Conservation (phyloP, 1,140 invertebrate genomes). For the Rhyzopertha dominica region DNA sequence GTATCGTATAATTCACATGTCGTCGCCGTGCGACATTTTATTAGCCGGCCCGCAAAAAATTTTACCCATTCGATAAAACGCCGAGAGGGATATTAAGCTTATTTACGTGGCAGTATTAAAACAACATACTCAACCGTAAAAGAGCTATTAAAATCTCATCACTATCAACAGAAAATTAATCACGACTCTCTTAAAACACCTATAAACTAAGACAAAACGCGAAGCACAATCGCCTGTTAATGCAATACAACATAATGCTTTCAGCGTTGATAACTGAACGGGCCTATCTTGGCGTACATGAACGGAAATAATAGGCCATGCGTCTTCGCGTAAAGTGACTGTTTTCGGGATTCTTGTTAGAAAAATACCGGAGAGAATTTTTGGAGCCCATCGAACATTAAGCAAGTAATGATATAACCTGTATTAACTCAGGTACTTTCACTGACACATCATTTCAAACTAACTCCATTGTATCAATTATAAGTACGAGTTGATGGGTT, state of each 20-base stretch:
- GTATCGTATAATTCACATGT: slow-evolving; percentile 11
- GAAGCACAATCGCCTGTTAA: slow-evolving; percentile 40
- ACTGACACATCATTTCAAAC: no score
- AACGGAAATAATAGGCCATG: no score
- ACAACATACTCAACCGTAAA: slow-evolving; percentile 39
- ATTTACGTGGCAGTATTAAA: slow-evolving; percentile 35
- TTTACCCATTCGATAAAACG: slow-evolving; percentile 1
- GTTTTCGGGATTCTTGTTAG: no score
- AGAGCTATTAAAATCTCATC: slow-evolving; percentile 41
- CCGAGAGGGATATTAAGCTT: slow-evolving; percentile 24
- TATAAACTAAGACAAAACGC: slow-evolving; percentile 33
- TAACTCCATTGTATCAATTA: no score
- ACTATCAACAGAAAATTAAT: slow-evolving; percentile 40
- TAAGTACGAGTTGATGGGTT: no score
- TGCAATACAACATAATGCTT: slow-evolving; percentile 43
- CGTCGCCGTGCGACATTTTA: background rate
- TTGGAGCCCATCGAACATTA: no score
- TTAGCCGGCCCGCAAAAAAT: background rate
- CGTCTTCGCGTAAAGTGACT: no score
- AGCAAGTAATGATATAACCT: no score
- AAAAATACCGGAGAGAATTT: no score
- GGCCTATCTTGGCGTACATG: no score
- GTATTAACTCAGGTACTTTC: no score
- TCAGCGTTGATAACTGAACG: slow-evolving; percentile 37
- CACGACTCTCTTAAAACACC: slow-evolving; percentile 34